Percentiles rank a stretch among this genome's conserved stretches.
Conservation (phyloP, 2,113 vertebrate species). For the Dipodomys merriami region DNA sequence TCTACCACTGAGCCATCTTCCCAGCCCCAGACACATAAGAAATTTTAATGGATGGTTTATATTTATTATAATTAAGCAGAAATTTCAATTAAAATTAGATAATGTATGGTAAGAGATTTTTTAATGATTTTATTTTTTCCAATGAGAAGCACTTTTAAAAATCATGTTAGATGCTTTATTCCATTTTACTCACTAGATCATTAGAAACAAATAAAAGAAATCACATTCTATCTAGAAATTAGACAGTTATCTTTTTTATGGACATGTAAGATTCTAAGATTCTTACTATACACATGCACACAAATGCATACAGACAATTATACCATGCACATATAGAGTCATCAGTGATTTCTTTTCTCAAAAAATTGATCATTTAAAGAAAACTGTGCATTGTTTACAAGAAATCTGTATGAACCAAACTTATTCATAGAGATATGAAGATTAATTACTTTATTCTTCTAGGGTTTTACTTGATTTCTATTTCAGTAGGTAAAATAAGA, state of each 20-base stretch:
- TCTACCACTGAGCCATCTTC: too few species aligned
- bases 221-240: constrained; percentile 21
- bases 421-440: constrained; percentile 61
- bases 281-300: neutral
- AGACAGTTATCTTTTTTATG: constrained; percentile 56
- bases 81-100: constrained; percentile 72
- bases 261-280: neutral
- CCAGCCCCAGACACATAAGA: neutral
- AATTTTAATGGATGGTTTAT: neutral
- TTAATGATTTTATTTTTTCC: constrained; percentile 69
- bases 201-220: constrained; percentile 62
- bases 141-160: constrained; percentile 62
- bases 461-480: constrained; percentile 59
- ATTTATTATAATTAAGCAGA: constrained; percentile 67
- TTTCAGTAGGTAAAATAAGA: constrained; percentile 54
- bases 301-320: neutral
- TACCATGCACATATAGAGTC: neutral
- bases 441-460: constrained; percentile 72
- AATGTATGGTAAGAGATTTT: constrained; percentile 14
- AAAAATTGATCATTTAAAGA: constrained; percentile 27
- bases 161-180: constrained; percentile 62
- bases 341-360: neutral
- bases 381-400: constrained; percentile 66
- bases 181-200: constrained; percentile 59
- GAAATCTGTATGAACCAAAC: constrained; percentile 52